A percentile compares a stretch with the other conserved stretches of the same genome.
Evolutionary conservation across 2,113 vertebrate genomes (phyloP).

Genomic region (Cheilinus undulatus): DNA sequence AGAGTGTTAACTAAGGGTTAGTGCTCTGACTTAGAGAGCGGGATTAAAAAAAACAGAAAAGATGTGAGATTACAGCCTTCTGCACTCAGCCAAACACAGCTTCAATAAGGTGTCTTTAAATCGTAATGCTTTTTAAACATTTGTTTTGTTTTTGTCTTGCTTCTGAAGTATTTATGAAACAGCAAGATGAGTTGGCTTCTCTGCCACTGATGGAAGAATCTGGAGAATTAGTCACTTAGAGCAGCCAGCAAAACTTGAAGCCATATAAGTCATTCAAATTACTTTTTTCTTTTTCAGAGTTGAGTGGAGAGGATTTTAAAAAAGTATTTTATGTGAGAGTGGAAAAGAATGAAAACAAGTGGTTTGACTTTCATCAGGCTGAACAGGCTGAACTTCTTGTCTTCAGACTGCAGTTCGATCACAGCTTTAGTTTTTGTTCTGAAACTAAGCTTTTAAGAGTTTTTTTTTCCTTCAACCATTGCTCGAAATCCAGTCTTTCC

Average conservation of each 20-base stretch:
- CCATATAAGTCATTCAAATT: slow-evolving; percentile 14
- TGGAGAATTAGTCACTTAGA: slow-evolving; percentile 25
- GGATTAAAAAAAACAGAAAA: neutral
- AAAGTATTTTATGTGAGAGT: too few relatives aligned
- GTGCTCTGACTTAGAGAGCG: slow-evolving; percentile 13
- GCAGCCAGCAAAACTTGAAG: slow-evolving; percentile 2
- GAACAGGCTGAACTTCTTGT: neutral
- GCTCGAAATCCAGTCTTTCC: neutral
- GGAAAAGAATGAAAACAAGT: neutral
- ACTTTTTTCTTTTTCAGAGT: slow-evolving; percentile 3
- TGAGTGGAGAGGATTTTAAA: too few relatives aligned
- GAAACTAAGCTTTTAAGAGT: neutral
- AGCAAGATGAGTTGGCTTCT: slow-evolving; percentile 21
- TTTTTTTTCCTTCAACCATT: neutral
- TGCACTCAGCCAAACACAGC: slow-evolving; percentile 7
- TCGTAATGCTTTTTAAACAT: slow-evolving; percentile 11
- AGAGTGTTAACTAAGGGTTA: slow-evolving; percentile 43
- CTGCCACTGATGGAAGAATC: slow-evolving; percentile 31
- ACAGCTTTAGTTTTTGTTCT: neutral
- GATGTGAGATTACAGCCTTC: slow-evolving; percentile 6
- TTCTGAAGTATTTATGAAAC: slow-evolving; percentile 38
- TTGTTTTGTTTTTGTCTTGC: slow-evolving; percentile 32
- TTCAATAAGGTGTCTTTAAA: slow-evolving; percentile 24
- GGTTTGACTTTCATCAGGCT: neutral
- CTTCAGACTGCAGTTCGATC: neutral